A percentile compares a stretch with the other conserved stretches of the same genome.
phyloP scores from a whole-genome alignment of 1,140 invertebrate species.

The Lordiphosa mommai region DNA sequence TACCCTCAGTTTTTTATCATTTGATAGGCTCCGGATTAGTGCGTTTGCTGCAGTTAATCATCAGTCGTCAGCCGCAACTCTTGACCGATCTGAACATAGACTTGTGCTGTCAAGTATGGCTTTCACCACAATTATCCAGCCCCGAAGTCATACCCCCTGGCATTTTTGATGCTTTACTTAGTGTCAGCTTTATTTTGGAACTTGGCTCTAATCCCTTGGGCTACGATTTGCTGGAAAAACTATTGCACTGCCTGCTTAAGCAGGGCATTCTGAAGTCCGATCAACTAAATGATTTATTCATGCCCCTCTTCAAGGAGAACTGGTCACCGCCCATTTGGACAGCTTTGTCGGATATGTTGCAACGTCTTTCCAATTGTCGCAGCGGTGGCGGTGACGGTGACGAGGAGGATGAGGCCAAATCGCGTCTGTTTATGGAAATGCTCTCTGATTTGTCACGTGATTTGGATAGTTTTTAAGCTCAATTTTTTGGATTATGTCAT shows the following conservation, averaged over 20 bases:
- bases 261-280: constrained; percentile 35
- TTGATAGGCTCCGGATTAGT: constrained; percentile 48
- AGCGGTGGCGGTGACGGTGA: background rate
- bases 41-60: constrained; percentile 61
- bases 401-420: constrained; percentile 57
- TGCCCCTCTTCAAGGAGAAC: constrained; percentile 60
- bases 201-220: constrained; percentile 6
- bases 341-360: constrained; percentile 51
- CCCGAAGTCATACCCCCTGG: constrained; percentile 14
- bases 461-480: constrained; percentile 68
- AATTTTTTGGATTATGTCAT: constrained; percentile 27
- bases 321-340: constrained; percentile 46
- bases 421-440: constrained; percentile 75
- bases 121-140: constrained; percentile 19
- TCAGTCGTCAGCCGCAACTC: constrained; percentile 33
- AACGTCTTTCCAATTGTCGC: constrained; percentile 31
- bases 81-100: constrained; percentile 9
- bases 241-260: constrained; percentile 43
- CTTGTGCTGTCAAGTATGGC: constrained; percentile 37
- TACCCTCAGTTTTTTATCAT: constrained; percentile 56
- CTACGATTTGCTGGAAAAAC: constrained; percentile 36
- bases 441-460: constrained; percentile 71
- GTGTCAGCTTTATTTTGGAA: constrained; percentile 44
- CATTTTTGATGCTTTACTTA: constrained; percentile 51
- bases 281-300: constrained; percentile 52